Conservation (phyloP, 2,797 vertebrate genomes). For the Aplochiton taeniatus region DNA sequence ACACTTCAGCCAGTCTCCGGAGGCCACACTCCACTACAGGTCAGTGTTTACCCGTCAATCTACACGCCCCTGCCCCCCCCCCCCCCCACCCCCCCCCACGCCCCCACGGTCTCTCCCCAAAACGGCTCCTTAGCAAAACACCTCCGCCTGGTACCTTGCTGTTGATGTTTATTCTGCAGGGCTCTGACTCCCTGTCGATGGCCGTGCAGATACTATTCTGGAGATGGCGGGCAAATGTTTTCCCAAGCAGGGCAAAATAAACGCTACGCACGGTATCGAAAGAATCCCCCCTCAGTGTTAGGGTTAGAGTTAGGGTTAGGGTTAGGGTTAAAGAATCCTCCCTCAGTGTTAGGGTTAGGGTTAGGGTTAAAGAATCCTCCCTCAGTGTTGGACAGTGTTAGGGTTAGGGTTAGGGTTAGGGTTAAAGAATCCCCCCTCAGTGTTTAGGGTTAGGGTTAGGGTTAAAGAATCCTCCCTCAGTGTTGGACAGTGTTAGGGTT, state of each 20-base stretch:
- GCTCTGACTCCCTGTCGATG: slow-evolving; percentile 38
- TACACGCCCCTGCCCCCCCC: slow-evolving; percentile 31
- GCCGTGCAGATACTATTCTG: slow-evolving; percentile 67
- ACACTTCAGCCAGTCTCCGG: slow-evolving; percentile 67
- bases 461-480: no score
- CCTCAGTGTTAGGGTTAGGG: no score
- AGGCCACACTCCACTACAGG: slow-evolving; percentile 52
- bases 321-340: no score
- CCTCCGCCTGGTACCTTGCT: slow-evolving; percentile 35
- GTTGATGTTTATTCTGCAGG: slow-evolving; percentile 71
- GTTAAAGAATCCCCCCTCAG: no score
- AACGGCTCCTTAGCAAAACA: slow-evolving; percentile 52
- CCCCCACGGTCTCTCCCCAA: slow-evolving; percentile 35
- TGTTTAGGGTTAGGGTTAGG: no score
- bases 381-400: no score
- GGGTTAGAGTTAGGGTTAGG: no score
- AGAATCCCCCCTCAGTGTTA: slow-evolving; percentile 58
- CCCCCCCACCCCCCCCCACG: slow-evolving; percentile 21
- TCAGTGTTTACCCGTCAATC: slow-evolving; percentile 72
- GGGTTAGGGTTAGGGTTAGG: no score
- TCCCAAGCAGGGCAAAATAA: slow-evolving; percentile 71
- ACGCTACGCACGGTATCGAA: slow-evolving; percentile 51
- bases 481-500: no score
- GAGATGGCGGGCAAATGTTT: slow-evolving; percentile 71
- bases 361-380: no score